A percentile compares a stretch with the other conserved stretches of the same genome.
Evolutionary conservation across 1,140 invertebrate genomes (phyloP).

Genomic region (Copidosoma floridanum): DNA sequence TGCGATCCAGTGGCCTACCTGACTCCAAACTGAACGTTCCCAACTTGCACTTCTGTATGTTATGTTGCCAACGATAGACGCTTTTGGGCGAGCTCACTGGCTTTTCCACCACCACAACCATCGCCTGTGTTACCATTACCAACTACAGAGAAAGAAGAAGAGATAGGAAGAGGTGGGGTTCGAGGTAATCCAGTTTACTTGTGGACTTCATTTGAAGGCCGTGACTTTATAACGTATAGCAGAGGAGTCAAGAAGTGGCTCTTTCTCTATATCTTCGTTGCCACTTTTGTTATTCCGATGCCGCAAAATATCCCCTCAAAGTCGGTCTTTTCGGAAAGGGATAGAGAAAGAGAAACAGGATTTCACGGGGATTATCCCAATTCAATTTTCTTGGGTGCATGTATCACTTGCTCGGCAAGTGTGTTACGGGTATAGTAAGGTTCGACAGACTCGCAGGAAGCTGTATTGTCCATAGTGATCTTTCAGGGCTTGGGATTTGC

Average conservation of each 20-base stretch:
- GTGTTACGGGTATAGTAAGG: no score
- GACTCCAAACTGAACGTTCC: not conserved
- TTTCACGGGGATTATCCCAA: constrained; percentile 26
- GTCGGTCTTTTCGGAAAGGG: not conserved
- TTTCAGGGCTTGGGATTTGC: no score
- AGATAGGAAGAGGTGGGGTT: no score
- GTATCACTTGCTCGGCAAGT: no score
- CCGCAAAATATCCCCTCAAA: constrained; percentile 19
- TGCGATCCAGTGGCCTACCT: not conserved
- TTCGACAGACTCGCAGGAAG: no score
- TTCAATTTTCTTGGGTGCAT: constrained; percentile 12
- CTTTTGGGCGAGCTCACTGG: constrained; percentile 15
- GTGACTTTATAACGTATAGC: no score
- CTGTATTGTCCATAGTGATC: no score
- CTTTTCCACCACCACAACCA: constrained; percentile 10
- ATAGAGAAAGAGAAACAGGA: constrained; percentile 25
- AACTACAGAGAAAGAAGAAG: not conserved
- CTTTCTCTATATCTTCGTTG: not conserved
- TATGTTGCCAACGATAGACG: constrained; percentile 21
- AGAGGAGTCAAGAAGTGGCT: not conserved
- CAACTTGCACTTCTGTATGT: constrained; percentile 16
- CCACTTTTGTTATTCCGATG: constrained; percentile 30
- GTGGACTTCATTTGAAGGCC: no score
- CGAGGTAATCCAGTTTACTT: no score
- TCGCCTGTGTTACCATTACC: not conserved